Conservation (phyloP, 2,888 invertebrate species). For the Agrotis segetum region DNA sequence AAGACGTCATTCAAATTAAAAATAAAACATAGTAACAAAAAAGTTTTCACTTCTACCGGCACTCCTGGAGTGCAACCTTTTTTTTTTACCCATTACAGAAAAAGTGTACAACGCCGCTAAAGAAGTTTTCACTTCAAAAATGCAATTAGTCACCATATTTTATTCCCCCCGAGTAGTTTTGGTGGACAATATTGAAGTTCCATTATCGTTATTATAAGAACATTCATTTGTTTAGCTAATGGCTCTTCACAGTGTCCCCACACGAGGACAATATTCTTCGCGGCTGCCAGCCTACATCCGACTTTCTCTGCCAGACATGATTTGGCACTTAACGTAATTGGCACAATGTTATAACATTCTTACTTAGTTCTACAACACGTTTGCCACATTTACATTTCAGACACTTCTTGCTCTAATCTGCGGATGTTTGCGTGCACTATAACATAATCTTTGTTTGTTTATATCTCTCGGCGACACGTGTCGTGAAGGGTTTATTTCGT, state of each 20-base stretch:
- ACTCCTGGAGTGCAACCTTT: too few species aligned
- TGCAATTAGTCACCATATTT: neutral
- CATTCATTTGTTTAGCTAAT: conserved; percentile 64
- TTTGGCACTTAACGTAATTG: conserved; percentile 83
- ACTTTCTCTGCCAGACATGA: conserved; percentile 78
- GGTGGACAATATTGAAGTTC: conserved; percentile 40
- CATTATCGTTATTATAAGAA: conserved; percentile 54
- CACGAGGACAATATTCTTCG: conserved; percentile 67
- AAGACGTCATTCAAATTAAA: too few species aligned
- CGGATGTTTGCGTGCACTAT: conserved; percentile 43
- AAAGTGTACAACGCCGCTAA: too few species aligned
- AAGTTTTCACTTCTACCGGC: too few species aligned
- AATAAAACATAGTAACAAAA: too few species aligned
- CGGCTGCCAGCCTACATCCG: conserved; percentile 71
- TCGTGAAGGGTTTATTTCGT: conserved; percentile 61
- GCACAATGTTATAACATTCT: conserved; percentile 59
- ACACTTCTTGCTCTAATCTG: conserved; percentile 45
- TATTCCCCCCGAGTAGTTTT: neutral
- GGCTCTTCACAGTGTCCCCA: conserved; percentile 64
- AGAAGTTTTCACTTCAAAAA: too few species aligned
- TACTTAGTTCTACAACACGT: conserved; percentile 47
- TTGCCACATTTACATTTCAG: conserved; percentile 40
- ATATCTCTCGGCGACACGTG: conserved; percentile 60
- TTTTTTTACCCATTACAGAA: too few species aligned
- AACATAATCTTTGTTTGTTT: conserved; percentile 52